Evolutionary conservation across 2,888 invertebrate species (phyloP), one percentile per base, ranked within the genome.

Genomic region (Choristoneura rosaceana): DNA sequence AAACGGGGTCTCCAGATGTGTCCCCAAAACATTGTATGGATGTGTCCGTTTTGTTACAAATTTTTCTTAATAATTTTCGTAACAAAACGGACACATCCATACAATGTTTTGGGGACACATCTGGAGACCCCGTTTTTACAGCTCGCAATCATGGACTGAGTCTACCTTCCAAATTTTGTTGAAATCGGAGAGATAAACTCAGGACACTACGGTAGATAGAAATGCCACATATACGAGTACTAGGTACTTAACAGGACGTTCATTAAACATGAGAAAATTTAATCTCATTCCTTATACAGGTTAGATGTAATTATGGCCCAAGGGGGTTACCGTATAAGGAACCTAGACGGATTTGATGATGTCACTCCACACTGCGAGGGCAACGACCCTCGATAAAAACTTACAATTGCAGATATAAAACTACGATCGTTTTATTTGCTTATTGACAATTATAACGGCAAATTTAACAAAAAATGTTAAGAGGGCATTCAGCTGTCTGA

Each of bases 241-340:
- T 25, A 25, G 25, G 25, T 47, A 47, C 4, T 47, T 10, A 43
- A 43, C 9, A 12, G 10, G 10, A 10, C 9, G 43, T 14, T 25
- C 50, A 17, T 52, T 8, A 50, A 17, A 43, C 15, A 12, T 10
- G 55, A 64, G 34, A 25, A 68, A 38, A 25, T 52, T 50, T 55
- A 34, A 43, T 43, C 25, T 9, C 52, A 38, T 45, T 34, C 62
- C 33, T n/a, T 67, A 34, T 47, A 62, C n/a, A 59, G 47, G 1
- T 2, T 10, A 15, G 67, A 62, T 41, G 34, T 7, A 55, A 67
- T 58, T 59, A 63, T 59, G 25, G 59, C 50, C 61, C 50, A 43
- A 62, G 62, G 8, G 25, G 25, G 67, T 68, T 71, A 58, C 67
- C 62, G 50, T 68, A 68, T 12, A 71, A 63, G 71, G 71, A 4